Evolutionary conservation across 2,888 invertebrate species (phyloP), one percentile per base, ranked within the genome.

Genomic region (Timema podura): DNA sequence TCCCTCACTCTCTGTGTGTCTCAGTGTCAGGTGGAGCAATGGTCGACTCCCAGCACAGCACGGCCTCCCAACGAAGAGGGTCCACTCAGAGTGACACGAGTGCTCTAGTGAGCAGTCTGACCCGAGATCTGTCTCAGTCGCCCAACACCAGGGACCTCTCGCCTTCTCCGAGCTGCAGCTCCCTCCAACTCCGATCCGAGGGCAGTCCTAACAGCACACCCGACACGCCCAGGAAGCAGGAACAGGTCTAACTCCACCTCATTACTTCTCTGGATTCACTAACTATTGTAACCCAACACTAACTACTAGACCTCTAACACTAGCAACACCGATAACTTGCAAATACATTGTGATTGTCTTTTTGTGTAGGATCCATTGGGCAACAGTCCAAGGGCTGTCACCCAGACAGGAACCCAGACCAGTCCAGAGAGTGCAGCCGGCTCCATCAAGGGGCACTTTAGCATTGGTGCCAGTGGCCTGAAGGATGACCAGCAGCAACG

Each of bases 321-420:
- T 10, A 49, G 9, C 11, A 49, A 49, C 49, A 49, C 49, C 9
- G 11, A 11, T 49, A 49, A 49, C 49, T 49, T 49, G 9, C 49
- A 49, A 49, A 49, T 49, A 49, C 49, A 49, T 49, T 15, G 9
- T 47, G 5, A 48, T 44, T 65, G 13, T 47, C 15, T 65, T 48
- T 48, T 15, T 68, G 16, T 46, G 10, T 65, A 81, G 81, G 82
- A 82, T 59, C 75, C 77, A n/a, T 45, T 68, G 13, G 80, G 80
- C 59, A 77, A 78, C 71, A 80, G 79, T 76, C 78, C 80, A 9
- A 81, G 80, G 71, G 80, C 79, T 79, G 80, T 88, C 44, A 86
- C 87, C 1, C 88, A 89, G 78, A 85, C 88, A 10, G 88, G 88
- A 59, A 90, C 90, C 1, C 91, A 90, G 80, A 90, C 90, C 0